phyloP scores from a whole-genome alignment of 2,113 vertebrate species.

The Puntigrus tetrazona region DNA sequence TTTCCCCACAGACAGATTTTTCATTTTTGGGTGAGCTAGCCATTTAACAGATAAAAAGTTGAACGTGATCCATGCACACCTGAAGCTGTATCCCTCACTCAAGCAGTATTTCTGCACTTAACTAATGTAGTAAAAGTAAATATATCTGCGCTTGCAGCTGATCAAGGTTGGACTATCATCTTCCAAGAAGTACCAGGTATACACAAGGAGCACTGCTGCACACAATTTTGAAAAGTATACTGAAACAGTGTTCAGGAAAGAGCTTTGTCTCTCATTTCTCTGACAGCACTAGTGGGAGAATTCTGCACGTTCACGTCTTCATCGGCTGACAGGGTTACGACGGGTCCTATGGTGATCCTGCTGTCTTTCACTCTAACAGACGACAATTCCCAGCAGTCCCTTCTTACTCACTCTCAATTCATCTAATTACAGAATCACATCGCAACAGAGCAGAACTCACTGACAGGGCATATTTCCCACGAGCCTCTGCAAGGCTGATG shows the following conservation, averaged over 20 bases:
- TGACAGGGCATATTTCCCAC: conserved; percentile 40
- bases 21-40: too few species aligned
- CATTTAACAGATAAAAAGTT: too few species aligned
- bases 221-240: background rate
- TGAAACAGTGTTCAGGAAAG: background rate
- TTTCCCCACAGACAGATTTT: too few species aligned
- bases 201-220: background rate
- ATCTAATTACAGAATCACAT: conserved; percentile 12
- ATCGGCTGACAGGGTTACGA: background rate
- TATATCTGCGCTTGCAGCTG: background rate
- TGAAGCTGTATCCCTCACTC: too few species aligned
- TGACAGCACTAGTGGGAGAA: too few species aligned
- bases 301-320: background rate
- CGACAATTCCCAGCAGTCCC: background rate
- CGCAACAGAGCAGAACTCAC: background rate
- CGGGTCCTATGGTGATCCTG: background rate
- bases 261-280: background rate
- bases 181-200: background rate
- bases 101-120: too few species aligned
- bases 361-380: conserved; percentile 8
- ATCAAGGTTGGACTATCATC: background rate
- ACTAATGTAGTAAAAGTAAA: too few species aligned
- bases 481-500: conserved; percentile 45
- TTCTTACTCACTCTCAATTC: background rate
- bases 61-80: too few species aligned